Evolutionary conservation across 2,797 vertebrate genomes (phyloP), one percentile per base, ranked within the genome.

Genomic region (Pogonophryne albipinna): DNA sequence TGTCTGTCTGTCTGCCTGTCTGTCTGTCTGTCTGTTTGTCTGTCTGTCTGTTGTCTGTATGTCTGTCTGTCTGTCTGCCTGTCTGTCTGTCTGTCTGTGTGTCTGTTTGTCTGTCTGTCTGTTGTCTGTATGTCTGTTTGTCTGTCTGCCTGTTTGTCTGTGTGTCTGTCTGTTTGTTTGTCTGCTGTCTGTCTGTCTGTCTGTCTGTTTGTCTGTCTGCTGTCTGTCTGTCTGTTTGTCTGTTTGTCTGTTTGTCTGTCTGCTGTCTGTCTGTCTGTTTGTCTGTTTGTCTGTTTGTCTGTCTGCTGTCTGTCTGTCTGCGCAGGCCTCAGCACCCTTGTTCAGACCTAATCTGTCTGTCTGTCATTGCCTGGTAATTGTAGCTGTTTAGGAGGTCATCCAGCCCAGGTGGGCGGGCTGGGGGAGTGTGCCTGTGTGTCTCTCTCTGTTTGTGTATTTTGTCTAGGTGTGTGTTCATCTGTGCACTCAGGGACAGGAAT

Each of bases 281-380:
- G 85, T 89, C 78, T 91, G 85, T 89, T 89, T 20, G 88, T 89
- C 83, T 90, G 67, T 96, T 94, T 95, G 94, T 97, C 94, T 95
- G 95, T 98, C 97, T 98, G 96, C 3, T 23, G 23, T 23, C 3
- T 23, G 85, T 89, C 91, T 89, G 88, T 89, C 83, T 90, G 67
- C 74, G 77, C 87, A 92, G 91, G 90, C 92, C 91, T 91, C 92
- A 91, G 94, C 93, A 92, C 90, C 93, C 94, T 92, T 67, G 87
- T 96, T 95, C 94, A 94, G 92, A 91, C 94, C 93, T 94, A 96
- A 91, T 96, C 94, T 95, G 94, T 97, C 94, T 95, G 95, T 98
- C 97, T 98, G 96, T 98, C 97, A 98, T 89, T 97, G 87, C 92
- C 95, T 95, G 93, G 95, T 98, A 97, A 98, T 98, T 96, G 97